Percentiles rank a stretch among this genome's conserved stretches.
Evolutionary conservation across 2,113 vertebrate genomes (phyloP).

Genomic region (Apus apus): DNA sequence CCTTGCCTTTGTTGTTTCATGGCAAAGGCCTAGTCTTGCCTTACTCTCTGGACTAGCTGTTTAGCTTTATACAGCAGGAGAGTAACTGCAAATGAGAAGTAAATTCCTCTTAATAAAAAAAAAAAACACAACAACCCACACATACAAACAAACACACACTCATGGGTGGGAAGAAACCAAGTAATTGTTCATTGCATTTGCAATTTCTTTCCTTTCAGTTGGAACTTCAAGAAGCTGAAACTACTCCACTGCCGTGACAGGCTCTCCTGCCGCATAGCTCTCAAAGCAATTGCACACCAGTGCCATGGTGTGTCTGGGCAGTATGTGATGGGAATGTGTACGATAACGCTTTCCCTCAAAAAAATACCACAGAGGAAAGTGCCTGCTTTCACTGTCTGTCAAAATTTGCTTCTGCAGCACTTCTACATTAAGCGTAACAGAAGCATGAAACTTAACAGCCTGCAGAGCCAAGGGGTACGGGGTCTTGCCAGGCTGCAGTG

Average conservation of each 20-base stretch:
- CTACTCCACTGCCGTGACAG: slow-evolving; percentile 74
- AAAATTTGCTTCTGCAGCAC: slow-evolving; percentile 46
- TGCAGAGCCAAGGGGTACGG: background rate
- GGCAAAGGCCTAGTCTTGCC: background rate
- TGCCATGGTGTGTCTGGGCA: slow-evolving; percentile 7
- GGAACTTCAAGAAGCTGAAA: slow-evolving; percentile 81
- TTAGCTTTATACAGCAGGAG: background rate
- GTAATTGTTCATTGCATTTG: slow-evolving; percentile 56
- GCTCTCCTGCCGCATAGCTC: slow-evolving; percentile 19
- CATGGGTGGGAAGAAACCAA: background rate
- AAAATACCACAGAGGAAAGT: slow-evolving; percentile 45
- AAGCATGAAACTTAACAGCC: background rate
- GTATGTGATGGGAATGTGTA: background rate
- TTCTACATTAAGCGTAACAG: background rate
- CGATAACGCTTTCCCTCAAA: background rate
- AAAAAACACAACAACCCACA: background rate
- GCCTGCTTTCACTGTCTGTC: slow-evolving; percentile 40
- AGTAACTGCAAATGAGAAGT: background rate
- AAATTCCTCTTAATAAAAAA: background rate
- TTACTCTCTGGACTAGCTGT: background rate
- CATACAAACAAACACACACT: background rate
- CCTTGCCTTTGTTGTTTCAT: background rate
- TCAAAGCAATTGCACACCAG: slow-evolving; percentile 36
- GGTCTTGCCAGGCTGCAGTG: background rate
- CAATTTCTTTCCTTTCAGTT: slow-evolving; percentile 78